Conservation (phyloP, 2,113 vertebrate genomes). For the Alouatta palliata region DNA sequence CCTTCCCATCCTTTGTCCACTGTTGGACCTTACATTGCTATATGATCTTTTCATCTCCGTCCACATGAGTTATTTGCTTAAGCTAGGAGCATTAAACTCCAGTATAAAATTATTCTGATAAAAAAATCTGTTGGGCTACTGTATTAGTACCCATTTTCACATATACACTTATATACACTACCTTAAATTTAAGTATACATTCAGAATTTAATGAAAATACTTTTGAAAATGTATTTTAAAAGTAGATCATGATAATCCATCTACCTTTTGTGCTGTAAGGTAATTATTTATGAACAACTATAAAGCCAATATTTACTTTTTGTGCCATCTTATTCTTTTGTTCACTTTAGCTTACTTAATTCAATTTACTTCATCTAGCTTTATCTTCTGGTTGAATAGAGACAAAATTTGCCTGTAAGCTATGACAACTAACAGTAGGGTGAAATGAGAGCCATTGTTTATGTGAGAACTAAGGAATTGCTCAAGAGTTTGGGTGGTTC, state of each 20-base stretch:
- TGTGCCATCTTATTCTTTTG: background rate
- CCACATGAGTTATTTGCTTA: background rate
- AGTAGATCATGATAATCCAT: background rate
- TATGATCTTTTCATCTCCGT: background rate
- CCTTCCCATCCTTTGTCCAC: background rate
- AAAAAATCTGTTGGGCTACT: background rate
- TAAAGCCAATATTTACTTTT: background rate
- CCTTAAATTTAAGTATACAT: slow-evolving; percentile 6
- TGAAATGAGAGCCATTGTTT: background rate
- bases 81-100: background rate
- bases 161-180: background rate
- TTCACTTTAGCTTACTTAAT: background rate
- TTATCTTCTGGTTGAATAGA: background rate
- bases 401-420: background rate
- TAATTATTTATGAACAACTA: background rate
- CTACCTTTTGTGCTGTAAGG: background rate
- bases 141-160: background rate
- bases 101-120: background rate
- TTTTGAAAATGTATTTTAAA: slow-evolving; percentile 15
- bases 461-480: background rate
- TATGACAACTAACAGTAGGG: background rate
- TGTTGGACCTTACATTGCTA: background rate
- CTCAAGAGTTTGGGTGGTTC: background rate
- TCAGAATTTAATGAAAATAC: background rate
- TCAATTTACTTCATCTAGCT: background rate